These are phyloP conservation scores for Oreochromis aureus DNA, from an alignment of 2,113 vertebrate genomes.

Conservation along the genomic window DNA sequence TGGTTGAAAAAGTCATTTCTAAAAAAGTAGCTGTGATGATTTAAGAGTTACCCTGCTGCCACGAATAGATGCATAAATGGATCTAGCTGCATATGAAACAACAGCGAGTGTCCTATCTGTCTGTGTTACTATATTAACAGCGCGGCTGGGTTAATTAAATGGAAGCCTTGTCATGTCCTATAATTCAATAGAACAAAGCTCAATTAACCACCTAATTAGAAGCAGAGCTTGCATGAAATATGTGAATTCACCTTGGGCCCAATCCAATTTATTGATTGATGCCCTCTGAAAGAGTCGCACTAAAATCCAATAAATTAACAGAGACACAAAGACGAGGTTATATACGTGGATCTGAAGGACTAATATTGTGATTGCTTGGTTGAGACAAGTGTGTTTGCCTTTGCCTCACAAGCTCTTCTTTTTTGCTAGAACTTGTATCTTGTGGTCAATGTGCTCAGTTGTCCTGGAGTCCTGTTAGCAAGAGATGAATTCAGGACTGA, in stretches of 20 bases:
- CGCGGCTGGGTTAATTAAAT: constrained; percentile 56
- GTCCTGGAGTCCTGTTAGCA: not conserved
- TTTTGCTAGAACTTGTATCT: not conserved
- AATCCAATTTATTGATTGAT: constrained; percentile 28
- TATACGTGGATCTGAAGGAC: not conserved
- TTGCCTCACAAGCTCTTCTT: not conserved
- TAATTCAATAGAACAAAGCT: constrained; percentile 44
- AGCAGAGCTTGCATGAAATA: constrained; percentile 28
- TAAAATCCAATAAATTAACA: not conserved
- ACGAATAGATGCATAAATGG: not conserved
- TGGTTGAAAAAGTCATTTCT: not conserved
- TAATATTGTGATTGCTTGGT: not conserved
- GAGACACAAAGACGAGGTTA: not conserved
- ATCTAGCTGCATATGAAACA: not conserved
- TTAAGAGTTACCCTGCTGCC: not conserved
- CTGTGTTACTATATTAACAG: constrained; percentile 25
- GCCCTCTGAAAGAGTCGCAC: constrained; percentile 13
- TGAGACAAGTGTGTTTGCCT: not conserved
- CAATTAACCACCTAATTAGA: constrained; percentile 61
- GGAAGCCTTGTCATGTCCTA: constrained; percentile 24
- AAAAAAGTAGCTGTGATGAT: not conserved
- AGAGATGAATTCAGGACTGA: not conserved
- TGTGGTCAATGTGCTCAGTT: not conserved
- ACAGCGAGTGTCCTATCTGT: not conserved
- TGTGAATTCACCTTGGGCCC: constrained; percentile 44